A percentile compares a stretch with the other conserved stretches of the same genome.
Evolutionary conservation across 2,888 invertebrate species (phyloP).

Genomic region (Tipula helvola): DNA sequence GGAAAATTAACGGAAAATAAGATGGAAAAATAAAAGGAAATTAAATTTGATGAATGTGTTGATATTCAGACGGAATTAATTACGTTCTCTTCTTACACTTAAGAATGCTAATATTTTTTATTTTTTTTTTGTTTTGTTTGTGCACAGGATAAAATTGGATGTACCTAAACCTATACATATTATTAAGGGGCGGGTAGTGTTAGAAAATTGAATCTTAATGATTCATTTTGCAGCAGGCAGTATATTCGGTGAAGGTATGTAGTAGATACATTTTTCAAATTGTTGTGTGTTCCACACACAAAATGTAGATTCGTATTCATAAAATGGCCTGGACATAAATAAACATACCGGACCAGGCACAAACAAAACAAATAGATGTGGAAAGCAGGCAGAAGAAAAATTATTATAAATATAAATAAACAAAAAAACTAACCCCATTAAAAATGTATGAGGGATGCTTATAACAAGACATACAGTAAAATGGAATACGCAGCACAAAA

Average conservation of each 20-base stretch:
- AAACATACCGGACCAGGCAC: background rate
- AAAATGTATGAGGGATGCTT: background rate
- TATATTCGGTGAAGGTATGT: background rate
- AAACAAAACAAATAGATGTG: background rate
- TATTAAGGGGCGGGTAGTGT: background rate
- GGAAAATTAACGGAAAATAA: conserved; percentile 5
- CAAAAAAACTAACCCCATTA: background rate
- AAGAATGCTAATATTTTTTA: background rate
- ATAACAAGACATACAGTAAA: background rate
- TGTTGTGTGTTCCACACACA: background rate
- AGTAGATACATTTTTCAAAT: background rate
- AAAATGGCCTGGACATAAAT: background rate
- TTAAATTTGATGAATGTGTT: conserved; percentile 10
- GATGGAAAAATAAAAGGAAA: background rate
- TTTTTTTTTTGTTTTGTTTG: background rate
- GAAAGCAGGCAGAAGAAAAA: background rate
- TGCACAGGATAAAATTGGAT: background rate
- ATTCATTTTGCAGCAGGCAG: background rate
- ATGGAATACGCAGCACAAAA: background rate
- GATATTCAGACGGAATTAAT: conserved; percentile 10
- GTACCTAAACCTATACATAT: background rate
- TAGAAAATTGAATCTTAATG: background rate
- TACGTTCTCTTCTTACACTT: conserved; percentile 5
- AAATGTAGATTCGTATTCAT: background rate
- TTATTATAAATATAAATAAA: background rate